These are phyloP conservation scores for Sarcophaga variegata DNA, from an alignment of 2,888 invertebrate genomes.

Conservation along the genomic window DNA sequence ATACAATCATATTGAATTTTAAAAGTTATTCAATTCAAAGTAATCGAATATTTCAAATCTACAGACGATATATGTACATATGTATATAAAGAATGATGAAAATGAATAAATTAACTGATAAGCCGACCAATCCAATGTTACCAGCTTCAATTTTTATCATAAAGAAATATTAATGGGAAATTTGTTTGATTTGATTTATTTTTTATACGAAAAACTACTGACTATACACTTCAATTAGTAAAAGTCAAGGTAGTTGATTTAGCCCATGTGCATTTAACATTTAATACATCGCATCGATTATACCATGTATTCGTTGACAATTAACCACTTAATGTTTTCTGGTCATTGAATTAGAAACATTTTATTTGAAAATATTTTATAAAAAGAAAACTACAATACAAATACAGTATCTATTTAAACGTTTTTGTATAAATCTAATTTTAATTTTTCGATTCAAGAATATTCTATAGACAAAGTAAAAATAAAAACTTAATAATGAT, in stretches of 20 bases:
- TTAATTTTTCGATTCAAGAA: neutral
- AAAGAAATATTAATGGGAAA: neutral
- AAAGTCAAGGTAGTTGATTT: conserved; percentile 56
- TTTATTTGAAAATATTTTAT: neutral
- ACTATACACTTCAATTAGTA: neutral
- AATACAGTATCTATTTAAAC: neutral
- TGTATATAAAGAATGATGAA: no score
- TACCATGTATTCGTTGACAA: neutral
- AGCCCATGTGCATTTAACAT: neutral
- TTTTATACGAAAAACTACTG: neutral
- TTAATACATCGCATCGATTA: neutral
- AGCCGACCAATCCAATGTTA: no score
- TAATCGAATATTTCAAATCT: no score
- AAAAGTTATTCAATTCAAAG: neutral
- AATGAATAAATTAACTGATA: no score
- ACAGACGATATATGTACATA: no score
- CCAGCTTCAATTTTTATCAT: no score
- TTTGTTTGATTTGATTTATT: neutral
- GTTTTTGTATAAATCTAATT: neutral
- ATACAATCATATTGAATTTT: neutral
- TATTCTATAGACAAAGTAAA: conserved; percentile 26
- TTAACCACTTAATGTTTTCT: neutral
- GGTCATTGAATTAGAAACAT: neutral
- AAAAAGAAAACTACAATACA: neutral
- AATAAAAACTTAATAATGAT: conserved; percentile 11